Evolutionary conservation across 2,113 vertebrate genomes (phyloP), one percentile per base, ranked within the genome.

Genomic region (Mastomys natalensis): DNA sequence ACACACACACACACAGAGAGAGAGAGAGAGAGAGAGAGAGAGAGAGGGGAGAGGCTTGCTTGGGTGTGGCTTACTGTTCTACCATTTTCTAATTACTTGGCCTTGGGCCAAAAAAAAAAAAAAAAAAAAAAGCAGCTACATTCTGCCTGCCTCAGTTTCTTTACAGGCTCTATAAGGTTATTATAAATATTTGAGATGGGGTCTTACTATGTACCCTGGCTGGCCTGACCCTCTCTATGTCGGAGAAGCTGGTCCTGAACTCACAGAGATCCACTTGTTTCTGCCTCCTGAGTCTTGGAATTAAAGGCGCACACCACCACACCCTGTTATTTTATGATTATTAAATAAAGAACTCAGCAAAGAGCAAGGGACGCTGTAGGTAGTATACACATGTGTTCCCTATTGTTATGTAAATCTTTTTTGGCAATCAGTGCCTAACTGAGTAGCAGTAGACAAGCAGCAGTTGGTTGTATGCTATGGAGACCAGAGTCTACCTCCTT

Each of bases 401-500:
- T 72, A 2, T 72, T 85, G 19, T 34, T 90, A 37, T 45, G 40
- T 19, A 87, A 48, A 43, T 40, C 31, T 74, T 16, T 70, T 93
- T 19, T 2, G 24, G 43, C 22, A 12, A 4, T 16, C 8, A 4
- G 43, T 22, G 0, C 40, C 53, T 73, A 68, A 19, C 93, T 45
- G n/a, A 43, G 16, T 66, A 34, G 19, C 58, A 34, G 80, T 15
- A 19, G 77, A 45, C 48, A 16, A 3, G 0, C 19, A 58, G 31
- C 19, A 43, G 22, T 1, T 85, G 17, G 22, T 37, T 5, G 1
- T 3, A 0, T 19, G 3, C 48, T 11, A 16, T 45, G 34, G 51
- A 40, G 0, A 4, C 0, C 37, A 87, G 34, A 7, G 0, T 37
- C 9, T 29, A 0, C 4, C 1, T 19, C 34, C 2, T 45, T 48